Evolutionary conservation across 2,113 vertebrate species (phyloP), one percentile per base, ranked within the genome.

Genomic region (Gymnorhina tibicen): DNA sequence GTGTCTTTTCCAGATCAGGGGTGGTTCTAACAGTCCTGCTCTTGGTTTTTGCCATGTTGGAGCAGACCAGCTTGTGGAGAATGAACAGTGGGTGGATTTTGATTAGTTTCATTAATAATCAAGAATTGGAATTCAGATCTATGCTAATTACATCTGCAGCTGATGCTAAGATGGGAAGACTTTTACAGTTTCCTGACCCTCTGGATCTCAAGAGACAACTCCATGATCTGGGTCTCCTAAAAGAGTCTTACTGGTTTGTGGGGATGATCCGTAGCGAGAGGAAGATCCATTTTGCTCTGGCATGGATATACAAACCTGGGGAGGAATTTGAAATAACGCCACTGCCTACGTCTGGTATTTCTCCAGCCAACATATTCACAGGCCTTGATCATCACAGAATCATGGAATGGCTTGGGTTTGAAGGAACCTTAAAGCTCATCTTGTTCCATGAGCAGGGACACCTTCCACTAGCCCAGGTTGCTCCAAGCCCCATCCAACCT

Each of bases 401-500:
- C 21, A 19, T 3, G 7, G 33, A 41, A 32, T 35, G n/a, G n/a
- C 30, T 68, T 68, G 47, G 20, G n/a, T 47, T 28, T 21, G 55
- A 69, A 89, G 20, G 20, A 50, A 26, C 6, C 4, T 53, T 22
- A 41, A 55, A 41, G 8, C 1, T 47, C 70, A 22, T 35, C 42
- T 22, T 21, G 4, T 44, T 66, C 33, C 59, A n/a, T 35, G 5
- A 5, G 44, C 7, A 52, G 33, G 20, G 30, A 30, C 23, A 46
- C 5, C 8, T 53, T 33, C 39, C 37, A 35, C 14, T 35, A 22
- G 0, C 13, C 53, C 46, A 53, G 39, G 16, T 1, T 56, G 18
- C 16, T 89, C 53, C 52, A 47, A 79, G 39, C 19, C 6, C 4
- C 0, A 0, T 46, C 33, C 30, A 47, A 0, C 9, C 30, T 35